Evolutionary conservation across 2,888 invertebrate species (phyloP), one percentile per base, ranked within the genome.

Genomic region (Geophilus truncorum): DNA sequence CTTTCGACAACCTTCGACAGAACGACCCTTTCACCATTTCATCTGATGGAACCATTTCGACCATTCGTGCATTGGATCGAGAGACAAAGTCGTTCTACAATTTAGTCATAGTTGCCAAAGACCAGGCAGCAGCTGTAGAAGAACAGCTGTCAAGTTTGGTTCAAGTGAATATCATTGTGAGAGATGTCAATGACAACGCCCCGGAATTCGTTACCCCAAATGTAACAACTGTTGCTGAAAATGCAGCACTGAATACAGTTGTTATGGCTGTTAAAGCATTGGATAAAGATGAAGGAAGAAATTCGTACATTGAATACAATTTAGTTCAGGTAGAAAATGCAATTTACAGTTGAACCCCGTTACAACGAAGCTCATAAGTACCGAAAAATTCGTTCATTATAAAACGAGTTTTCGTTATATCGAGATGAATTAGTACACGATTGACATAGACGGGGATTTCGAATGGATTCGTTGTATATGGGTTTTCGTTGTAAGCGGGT

Each of bases 171-270:
- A 92, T 97, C 83, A 91, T 92, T 82, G 89, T 97, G 80, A 92
- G 93, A 86, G 97, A 97, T 87, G 93, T 95, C 82, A 97, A 97
- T 88, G 97, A 97, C 87, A 93, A 94, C 90, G 91, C 93, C 45
- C 97, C 97, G 4, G 92, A 92, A 85, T 95, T 97, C 87, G 90
- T 93, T 83, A 92, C 94, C 4, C 90, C 86, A 25, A 93, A 93
- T 85, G 91, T 92, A 85, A 94, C 95, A 36, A 88, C 92, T 45
- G 91, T 96, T 18, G 90, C 92, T 82, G 96, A 96, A 89, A 96
- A 96, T 87, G 92, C 94, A 82, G 92, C 94, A 12, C 87, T 92
- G 62, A 95, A 95, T 86, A 94, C 95, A 1, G 93, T 96, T 57
- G 92, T 96, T 30, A 93, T 94, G 91, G 94, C 93, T 10, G 91